Evolutionary conservation across 2,797 vertebrate genomes (phyloP).

Genomic region (Crocodylus rhombifer): DNA sequence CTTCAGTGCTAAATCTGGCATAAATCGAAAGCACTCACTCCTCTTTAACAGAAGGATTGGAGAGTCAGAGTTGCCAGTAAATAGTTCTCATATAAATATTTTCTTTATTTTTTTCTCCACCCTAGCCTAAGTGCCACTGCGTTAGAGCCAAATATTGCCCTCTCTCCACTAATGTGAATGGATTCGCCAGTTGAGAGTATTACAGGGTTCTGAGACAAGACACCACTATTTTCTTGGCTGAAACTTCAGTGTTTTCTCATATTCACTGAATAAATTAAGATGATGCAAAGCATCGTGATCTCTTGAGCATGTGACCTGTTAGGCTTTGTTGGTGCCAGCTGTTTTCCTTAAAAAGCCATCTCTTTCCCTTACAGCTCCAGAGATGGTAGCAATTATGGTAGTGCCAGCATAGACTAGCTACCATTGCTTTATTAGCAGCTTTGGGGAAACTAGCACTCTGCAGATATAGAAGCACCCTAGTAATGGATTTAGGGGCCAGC

Average conservation of each 20-base stretch:
- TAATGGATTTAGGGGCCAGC: neutral
- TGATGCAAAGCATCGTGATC: neutral
- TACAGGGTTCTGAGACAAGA: neutral
- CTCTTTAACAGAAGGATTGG: neutral
- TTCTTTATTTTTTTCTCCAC: neutral
- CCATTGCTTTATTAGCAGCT: accelerated
- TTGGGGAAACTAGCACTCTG: neutral
- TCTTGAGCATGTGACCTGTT: accelerated
- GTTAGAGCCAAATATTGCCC: neutral
- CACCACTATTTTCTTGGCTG: neutral
- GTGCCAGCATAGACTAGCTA: accelerated
- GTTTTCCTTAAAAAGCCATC: neutral
- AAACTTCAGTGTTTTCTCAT: neutral
- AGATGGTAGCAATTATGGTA: neutral
- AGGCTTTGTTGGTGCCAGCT: accelerated
- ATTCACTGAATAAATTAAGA: neutral
- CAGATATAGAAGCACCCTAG: neutral
- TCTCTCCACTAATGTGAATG: accelerated
- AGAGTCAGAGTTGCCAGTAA: neutral
- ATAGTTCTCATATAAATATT: neutral
- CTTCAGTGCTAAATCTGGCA: neutral
- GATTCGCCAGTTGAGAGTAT: accelerated
- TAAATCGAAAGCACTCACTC: neutral
- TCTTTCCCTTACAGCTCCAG: neutral
- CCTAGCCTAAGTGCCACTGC: neutral